A percentile compares a stretch with the other conserved stretches of the same genome.
These are phyloP conservation scores for Chloromyia formosa DNA, from an alignment of 2,888 invertebrate species.

Conservation along the genomic window DNA sequence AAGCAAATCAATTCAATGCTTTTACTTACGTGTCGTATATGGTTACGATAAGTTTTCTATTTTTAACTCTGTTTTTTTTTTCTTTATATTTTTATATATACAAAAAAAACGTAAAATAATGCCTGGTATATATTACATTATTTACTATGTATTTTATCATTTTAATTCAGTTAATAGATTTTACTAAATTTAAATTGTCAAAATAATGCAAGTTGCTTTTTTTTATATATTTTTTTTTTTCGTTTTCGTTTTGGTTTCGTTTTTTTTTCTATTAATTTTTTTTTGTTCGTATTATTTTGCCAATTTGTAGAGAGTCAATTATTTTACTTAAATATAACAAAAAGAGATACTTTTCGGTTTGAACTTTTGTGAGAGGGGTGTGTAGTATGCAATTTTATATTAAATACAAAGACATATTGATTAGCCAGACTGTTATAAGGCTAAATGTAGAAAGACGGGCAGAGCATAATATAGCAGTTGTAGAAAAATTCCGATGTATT, in stretches of 20 bases:
- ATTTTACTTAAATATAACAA: background rate
- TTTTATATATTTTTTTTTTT: background rate
- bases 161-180: background rate
- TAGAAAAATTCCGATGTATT: too few species aligned
- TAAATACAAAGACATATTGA: too few species aligned
- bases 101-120: background rate
- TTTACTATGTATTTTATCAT: background rate
- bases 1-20: background rate
- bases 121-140: background rate
- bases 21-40: slow-evolving; percentile 24
- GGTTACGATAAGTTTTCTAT: too few species aligned
- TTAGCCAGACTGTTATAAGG: too few species aligned
- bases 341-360: background rate
- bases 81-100: background rate
- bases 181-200: slow-evolving; percentile 16
- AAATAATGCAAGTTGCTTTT: slow-evolving; percentile 4
- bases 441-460: too few species aligned
- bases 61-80: slow-evolving; percentile 12
- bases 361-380: background rate
- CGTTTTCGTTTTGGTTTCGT: background rate
- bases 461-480: too few species aligned
- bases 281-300: background rate
- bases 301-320: slow-evolving; percentile 2
- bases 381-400: too few species aligned
- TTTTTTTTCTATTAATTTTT: background rate